These are phyloP conservation scores for Rhinichthys klamathensis DNA, from an alignment of 2,113 vertebrate species.

Conservation along the genomic window DNA sequence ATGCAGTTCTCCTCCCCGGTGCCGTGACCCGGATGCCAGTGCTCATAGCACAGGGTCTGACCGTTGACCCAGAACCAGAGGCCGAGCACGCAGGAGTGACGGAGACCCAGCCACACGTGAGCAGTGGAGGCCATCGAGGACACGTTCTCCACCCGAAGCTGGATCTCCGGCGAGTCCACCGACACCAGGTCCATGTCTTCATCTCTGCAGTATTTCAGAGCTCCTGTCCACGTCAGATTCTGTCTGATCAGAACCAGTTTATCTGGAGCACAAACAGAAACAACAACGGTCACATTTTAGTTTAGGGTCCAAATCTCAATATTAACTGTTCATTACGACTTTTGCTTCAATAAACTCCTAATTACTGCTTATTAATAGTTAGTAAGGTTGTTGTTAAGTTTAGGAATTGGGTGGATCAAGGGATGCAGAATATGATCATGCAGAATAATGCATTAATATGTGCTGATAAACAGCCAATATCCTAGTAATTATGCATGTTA, in stretches of 20 bases:
- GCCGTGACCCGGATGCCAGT: neutral
- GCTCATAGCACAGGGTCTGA: neutral
- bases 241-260: neutral
- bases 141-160: neutral
- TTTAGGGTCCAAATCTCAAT: no score
- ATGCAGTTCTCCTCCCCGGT: neutral
- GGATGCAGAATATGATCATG: no score
- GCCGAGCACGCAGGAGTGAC: neutral
- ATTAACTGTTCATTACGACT: no score
- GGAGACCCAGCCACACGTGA: conserved; percentile 25
- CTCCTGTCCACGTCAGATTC: neutral
- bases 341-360: no score
- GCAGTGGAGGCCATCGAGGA: neutral
- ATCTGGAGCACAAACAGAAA: neutral
- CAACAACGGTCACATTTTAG: neutral
- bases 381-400: no score
- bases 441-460: no score
- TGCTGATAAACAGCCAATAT: no score
- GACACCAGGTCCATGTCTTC: neutral
- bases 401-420: no score
- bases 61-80: conserved; percentile 22
- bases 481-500: no score
- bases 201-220: conserved; percentile 5
- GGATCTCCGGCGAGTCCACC: neutral
- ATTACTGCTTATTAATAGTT: no score